Evolutionary conservation across 2,797 vertebrate genomes (phyloP).

Genomic region (Gymnoscopelus microlampas): DNA sequence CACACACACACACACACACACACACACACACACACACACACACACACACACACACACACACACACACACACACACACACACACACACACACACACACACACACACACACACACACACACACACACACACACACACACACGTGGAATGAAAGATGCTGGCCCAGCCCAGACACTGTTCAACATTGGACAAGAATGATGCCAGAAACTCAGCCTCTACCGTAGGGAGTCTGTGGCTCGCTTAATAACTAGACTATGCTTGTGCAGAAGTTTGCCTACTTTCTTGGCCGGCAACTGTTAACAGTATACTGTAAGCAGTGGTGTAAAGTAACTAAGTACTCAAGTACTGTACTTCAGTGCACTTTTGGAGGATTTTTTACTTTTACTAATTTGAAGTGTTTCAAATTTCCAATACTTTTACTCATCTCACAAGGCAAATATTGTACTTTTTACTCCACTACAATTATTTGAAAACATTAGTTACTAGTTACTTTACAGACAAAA

Average conservation of each 20-base stretch:
- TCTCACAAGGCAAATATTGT: too few species aligned
- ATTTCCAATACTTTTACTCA: too few species aligned
- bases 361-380: too few species aligned
- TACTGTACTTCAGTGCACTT: too few species aligned
- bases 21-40: not conserved
- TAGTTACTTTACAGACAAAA: too few species aligned
- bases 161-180: not conserved
- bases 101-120: constrained; percentile 3
- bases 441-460: too few species aligned
- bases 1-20: not conserved
- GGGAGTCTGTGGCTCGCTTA: not conserved
- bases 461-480: too few species aligned
- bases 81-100: not conserved
- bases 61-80: not conserved
- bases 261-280: not conserved
- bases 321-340: too few species aligned
- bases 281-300: not conserved
- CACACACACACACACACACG: not conserved
- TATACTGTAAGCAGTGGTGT: too few species aligned
- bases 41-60: not conserved
- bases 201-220: not conserved
- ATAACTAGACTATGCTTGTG: not conserved
- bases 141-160: constrained; percentile 1
- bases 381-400: too few species aligned
- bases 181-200: not conserved